Evolutionary conservation across 2,888 invertebrate genomes (phyloP).

Genomic region (Stratiomys singularior): DNA sequence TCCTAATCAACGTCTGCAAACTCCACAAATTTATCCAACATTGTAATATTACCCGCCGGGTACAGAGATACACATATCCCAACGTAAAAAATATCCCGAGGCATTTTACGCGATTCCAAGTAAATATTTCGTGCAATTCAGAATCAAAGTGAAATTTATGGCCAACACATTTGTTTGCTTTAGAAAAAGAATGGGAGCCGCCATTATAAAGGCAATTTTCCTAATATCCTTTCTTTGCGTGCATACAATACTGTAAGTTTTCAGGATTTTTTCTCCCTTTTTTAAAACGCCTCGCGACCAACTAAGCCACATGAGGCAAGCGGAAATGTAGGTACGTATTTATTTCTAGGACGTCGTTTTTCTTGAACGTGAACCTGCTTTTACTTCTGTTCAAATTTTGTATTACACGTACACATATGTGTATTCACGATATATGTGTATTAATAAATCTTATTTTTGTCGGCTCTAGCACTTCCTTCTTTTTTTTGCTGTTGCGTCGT

Average conservation of each 20-base stretch:
- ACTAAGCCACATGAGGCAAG: not conserved
- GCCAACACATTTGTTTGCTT: slow-evolving; percentile 1
- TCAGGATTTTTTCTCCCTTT: no score
- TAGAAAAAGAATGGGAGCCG: not conserved
- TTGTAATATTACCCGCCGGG: no score
- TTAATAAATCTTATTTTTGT: slow-evolving; percentile 18
- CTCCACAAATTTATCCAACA: no score
- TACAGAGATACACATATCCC: no score
- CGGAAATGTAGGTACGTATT: not conserved
- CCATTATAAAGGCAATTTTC: no score
- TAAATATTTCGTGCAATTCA: not conserved
- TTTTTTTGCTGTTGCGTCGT: not conserved
- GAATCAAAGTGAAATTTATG: slow-evolving; percentile 22
- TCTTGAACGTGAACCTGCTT: slow-evolving; percentile 16
- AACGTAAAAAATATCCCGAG: no score
- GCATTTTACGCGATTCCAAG: not conserved
- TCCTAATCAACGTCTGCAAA: no score
- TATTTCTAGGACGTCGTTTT: slow-evolving; percentile 10
- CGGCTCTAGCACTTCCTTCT: not conserved
- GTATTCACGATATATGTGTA: not conserved
- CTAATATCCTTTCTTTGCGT: no score
- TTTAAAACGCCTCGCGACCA: not conserved
- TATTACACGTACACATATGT: not conserved
- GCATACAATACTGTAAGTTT: no score
- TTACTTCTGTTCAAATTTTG: not conserved